A percentile compares a stretch with the other conserved stretches of the same genome.
Conservation (phyloP, 1,140 invertebrate species). For the Rhyacophila brunnea region DNA sequence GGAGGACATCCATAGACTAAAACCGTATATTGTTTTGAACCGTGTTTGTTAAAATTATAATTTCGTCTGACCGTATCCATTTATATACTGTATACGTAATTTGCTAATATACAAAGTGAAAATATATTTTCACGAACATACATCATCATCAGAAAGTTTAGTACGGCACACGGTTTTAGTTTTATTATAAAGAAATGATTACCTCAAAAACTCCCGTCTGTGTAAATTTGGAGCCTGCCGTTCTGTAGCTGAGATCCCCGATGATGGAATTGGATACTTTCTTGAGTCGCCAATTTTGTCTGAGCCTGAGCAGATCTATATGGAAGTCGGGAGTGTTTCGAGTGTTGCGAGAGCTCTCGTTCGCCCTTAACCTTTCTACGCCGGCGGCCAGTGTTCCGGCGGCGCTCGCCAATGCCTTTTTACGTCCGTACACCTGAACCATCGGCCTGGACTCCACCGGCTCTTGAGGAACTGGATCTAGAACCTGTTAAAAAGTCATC, state of each 20-base stretch:
- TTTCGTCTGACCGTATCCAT: too few relatives aligned
- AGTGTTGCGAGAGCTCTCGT: conserved; percentile 71
- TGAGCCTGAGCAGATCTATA: conserved; percentile 82
- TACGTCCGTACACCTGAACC: conserved; percentile 87
- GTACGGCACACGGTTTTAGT: too few relatives aligned
- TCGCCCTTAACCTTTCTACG: conserved; percentile 80
- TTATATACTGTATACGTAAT: too few relatives aligned
- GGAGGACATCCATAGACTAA: too few relatives aligned
- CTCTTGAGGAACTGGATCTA: conserved; percentile 90
- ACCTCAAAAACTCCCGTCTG: conserved; percentile 95
- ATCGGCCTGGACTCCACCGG: conserved; percentile 78
- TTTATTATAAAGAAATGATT: too few relatives aligned
- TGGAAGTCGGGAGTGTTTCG: conserved; percentile 85
- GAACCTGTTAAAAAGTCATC: conserved; percentile 39
- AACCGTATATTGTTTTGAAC: too few relatives aligned
- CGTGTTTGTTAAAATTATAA: too few relatives aligned
- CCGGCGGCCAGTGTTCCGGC: conserved; percentile 79
- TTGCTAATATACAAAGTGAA: too few relatives aligned
- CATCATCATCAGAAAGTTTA: too few relatives aligned
- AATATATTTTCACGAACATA: too few relatives aligned
- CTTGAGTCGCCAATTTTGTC: conserved; percentile 94
- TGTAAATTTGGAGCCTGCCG: conserved; percentile 87
- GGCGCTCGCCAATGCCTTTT: conserved; percentile 85
- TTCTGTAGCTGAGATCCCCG: conserved; percentile 93
- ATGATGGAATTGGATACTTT: conserved; percentile 95